Conservation (phyloP, 2,113 vertebrate genomes). For the Cervus canadensis region DNA sequence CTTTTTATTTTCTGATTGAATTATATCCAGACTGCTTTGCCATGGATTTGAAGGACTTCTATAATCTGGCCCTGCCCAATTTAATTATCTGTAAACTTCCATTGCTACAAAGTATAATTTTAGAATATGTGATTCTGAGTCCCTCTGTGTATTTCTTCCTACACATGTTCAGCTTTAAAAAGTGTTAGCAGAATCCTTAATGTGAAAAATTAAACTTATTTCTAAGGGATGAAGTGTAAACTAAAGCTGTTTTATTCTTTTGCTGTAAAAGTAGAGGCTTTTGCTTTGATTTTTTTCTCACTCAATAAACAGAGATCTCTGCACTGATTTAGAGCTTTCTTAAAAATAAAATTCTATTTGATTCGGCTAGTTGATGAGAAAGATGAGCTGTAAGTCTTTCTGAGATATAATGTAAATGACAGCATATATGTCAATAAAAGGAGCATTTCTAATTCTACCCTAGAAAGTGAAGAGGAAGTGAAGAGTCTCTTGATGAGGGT, state of each 20-base stretch:
- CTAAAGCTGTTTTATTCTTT: background rate
- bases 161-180: background rate
- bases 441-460: background rate
- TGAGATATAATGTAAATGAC: background rate
- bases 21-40: background rate
- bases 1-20: background rate
- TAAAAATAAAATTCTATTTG: constrained; percentile 29
- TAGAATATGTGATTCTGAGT: constrained; percentile 9
- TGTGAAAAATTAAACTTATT: constrained; percentile 5
- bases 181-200: background rate
- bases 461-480: background rate
- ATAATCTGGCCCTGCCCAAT: background rate
- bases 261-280: background rate
- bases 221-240: background rate
- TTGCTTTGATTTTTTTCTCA: constrained; percentile 1
- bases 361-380: background rate
- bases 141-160: background rate
- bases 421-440: background rate
- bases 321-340: background rate
- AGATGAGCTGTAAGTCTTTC: background rate
- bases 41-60: background rate
- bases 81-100: background rate
- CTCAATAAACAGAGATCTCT: constrained; percentile 16
- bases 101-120: background rate
- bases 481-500: background rate